Base-by-base conservation (phyloP, 2,797 vertebrate genomes). In the Neoniphon sammara region DNA sequence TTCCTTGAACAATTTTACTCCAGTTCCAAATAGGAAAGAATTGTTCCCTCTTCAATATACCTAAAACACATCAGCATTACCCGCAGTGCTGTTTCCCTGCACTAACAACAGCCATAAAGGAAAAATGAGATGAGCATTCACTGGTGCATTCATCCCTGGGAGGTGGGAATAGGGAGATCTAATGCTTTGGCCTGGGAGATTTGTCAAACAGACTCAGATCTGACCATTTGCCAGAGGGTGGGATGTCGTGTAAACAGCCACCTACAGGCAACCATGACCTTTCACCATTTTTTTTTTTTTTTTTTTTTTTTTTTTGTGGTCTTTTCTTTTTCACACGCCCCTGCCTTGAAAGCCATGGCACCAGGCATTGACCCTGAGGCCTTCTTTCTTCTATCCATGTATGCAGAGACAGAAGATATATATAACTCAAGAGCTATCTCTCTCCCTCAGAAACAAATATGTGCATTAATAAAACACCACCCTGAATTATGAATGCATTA, bases 241-340 rank as follows among this genome's bases (percentile, higher is more conserved):
- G 58, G 53, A 59, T 70, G 63, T 65, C 3, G 49, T 72, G 55
- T 60, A 66, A 75, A 82, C 71, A 85, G 66, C 50, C 68, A 81
- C 77, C 66, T 58, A 77, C 18, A 83, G 78, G 54, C 68, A 71
- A 76, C 25, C 21, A 17, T 79, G 81, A 88, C 80, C 81, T 85
- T 87, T 80, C n/a, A 12, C 27, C 25, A 39, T 39, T 73, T 72
- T 21, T 49, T 46, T 70, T 21, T 17, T 18, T 61, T 60, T 6
- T 75, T 61, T 56, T 34, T 66, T 67, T 68, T 55, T 39, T 39
- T 39, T 39, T 11, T 17, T 27, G 34, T 63, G 34, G 30, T 49
- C 42, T 64, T 42, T 36, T 54, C 56, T 70, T 25, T 73, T 75
- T 69, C 54, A 68, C 66, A 78, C 27, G 14, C 23, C 21, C 44